Evolutionary conservation across 1,140 invertebrate genomes (phyloP), one percentile per base, ranked within the genome.

Genomic region (Drosophila micromelanica): DNA sequence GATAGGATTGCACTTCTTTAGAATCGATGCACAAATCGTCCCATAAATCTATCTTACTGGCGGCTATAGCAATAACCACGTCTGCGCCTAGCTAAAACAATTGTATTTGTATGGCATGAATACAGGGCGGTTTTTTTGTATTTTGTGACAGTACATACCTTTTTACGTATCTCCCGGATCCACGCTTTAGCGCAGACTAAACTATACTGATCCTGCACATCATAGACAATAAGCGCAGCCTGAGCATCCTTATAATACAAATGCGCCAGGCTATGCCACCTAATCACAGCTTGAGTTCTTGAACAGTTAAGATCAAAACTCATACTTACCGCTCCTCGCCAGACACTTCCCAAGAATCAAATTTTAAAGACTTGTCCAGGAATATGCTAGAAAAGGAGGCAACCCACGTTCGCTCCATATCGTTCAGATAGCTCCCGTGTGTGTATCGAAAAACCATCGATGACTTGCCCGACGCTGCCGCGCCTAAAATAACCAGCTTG

Each of bases 401-500:
- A 11, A 72, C 45, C 1, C 54, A 1, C 9, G 52, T 72, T 0
- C 32, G n/a, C 15, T 60, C 46, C 12, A 30, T 13, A 15, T 6
- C 30, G 2, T 8, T 13, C 9, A 46, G 8, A 67, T 38, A 13
- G 8, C 35, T 54, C 0, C 62, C 69, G 0, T 20, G 9, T 3
- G 32, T 54, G 2, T 32, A 30, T 5, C 40, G 6, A 1, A 23
- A 12, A 4, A 72, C 38, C n/a, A 72, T 1, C 5, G 61, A 51
- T 11, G 69, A 52, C 20, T 72, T 65, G 0, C 69, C 61, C n/a
- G 51, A 54, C 23, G 20, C 6, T 2, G 52, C 5, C 12, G 37
- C 38, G 0, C 69, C 61, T n/a, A 72, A 52, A 20, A 72, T 59
- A 5, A 72, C 69, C 11, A 72, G n/a, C 20, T 30, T 65, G 12